Percentiles rank a stretch among this genome's conserved stretches.
These are phyloP conservation scores for Musca domestica DNA, from an alignment of 1,140 invertebrate genomes.

Conservation along the genomic window DNA sequence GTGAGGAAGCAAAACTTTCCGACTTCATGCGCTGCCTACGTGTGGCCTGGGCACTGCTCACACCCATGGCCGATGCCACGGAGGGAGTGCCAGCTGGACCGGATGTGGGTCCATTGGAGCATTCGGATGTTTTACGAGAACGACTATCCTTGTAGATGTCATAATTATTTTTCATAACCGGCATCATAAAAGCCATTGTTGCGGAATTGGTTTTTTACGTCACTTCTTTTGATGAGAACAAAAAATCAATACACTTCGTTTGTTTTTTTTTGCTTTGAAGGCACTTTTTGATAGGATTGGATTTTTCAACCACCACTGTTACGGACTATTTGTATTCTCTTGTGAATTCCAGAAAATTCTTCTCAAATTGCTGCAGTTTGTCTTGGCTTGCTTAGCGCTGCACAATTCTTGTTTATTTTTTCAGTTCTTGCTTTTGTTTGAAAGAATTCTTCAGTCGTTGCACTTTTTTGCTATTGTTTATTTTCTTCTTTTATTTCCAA, in stretches of 20 bases:
- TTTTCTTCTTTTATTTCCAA: background rate
- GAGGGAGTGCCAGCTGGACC: slow-evolving; percentile 50
- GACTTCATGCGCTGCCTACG: slow-evolving; percentile 79
- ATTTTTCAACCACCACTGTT: slow-evolving; percentile 19
- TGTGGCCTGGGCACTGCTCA: slow-evolving; percentile 53
- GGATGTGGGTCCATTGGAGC: slow-evolving; percentile 55
- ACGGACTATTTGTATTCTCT: slow-evolving; percentile 11
- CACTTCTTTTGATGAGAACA: background rate
- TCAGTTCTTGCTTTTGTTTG: background rate
- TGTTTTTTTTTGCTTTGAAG: slow-evolving; percentile 11
- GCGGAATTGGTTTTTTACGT: background rate
- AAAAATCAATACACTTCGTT: background rate
- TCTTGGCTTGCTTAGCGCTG: slow-evolving; percentile 7
- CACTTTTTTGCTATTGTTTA: background rate
- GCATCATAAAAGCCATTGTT: slow-evolving; percentile 89
- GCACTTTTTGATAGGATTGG: slow-evolving; percentile 18
- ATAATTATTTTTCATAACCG: slow-evolving; percentile 88
- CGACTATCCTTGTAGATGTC: slow-evolving; percentile 85
- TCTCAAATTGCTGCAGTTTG: background rate
- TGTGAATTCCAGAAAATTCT: background rate
- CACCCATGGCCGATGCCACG: slow-evolving; percentile 39
- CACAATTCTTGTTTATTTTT: background rate
- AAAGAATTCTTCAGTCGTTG: background rate
- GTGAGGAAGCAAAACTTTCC: slow-evolving; percentile 70
- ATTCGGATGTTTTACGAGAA: slow-evolving; percentile 70